A percentile compares a stretch with the other conserved stretches of the same genome.
These are phyloP conservation scores for Cyclura pinguis DNA, from an alignment of 2,797 vertebrate genomes.

Conservation along the genomic window DNA sequence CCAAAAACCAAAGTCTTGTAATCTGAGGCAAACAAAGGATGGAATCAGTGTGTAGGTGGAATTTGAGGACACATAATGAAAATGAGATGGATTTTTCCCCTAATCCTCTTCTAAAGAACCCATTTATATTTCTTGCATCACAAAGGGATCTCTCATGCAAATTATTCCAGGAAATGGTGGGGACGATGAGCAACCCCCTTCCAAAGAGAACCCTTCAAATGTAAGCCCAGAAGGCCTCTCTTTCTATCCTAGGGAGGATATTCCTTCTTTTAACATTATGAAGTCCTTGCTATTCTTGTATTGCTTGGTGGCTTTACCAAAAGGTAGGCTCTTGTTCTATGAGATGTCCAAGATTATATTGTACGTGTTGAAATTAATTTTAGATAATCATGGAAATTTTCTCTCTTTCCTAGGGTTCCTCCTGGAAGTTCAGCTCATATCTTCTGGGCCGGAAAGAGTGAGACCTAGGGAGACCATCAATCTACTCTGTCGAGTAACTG, in stretches of 20 bases:
- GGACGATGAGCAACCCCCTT: too few species aligned
- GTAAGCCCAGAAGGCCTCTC: background rate
- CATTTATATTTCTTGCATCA: background rate
- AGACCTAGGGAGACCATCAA: background rate
- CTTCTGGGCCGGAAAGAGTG: background rate
- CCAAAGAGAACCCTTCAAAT: background rate
- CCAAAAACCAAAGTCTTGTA: too few species aligned
- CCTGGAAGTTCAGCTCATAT: background rate
- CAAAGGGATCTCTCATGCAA: background rate
- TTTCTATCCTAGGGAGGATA: background rate
- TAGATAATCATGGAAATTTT: background rate
- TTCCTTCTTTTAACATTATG: background rate
- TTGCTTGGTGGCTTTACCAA: background rate
- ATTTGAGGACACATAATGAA: too few species aligned
- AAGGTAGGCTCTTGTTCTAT: background rate
- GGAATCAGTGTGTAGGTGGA: too few species aligned
- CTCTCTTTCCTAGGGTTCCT: background rate
- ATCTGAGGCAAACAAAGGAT: too few species aligned
- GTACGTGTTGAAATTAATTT: rapidly evolving
- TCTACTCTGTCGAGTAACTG: background rate
- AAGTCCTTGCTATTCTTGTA: background rate
- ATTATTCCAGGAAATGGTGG: background rate
- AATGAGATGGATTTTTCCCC: too few species aligned
- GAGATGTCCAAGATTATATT: rapidly evolving
- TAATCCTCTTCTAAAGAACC: too few species aligned